phyloP scores from a whole-genome alignment of 2,888 invertebrate genomes.

The Tipula vernalis region DNA sequence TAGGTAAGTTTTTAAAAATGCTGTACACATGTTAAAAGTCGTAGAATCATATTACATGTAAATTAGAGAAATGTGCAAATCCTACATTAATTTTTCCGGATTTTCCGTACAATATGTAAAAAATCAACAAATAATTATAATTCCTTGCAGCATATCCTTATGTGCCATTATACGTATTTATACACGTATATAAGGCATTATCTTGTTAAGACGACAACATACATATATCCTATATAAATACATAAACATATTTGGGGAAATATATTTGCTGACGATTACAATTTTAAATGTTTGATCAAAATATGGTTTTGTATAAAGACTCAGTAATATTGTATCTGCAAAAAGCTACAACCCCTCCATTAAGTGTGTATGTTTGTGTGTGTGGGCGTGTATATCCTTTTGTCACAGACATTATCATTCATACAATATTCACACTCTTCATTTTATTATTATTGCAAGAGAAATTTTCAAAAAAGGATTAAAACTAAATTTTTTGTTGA shows the following conservation, averaged over 20 bases:
- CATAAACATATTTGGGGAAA: not conserved
- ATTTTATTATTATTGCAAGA: not conserved
- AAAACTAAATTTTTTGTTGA: not conserved
- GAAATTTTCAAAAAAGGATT: not conserved
- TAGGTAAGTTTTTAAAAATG: not conserved
- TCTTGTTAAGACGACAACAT: not conserved
- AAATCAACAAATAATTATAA: not conserved
- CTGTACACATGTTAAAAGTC: not conserved
- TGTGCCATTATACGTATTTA: not conserved
- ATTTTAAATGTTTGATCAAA: not conserved
- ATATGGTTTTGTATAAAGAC: not conserved
- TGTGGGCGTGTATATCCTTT: not conserved
- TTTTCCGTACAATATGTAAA: not conserved
- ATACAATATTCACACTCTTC: not conserved
- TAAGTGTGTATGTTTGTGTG: not conserved
- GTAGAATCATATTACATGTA: not conserved
- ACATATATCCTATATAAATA: not conserved
- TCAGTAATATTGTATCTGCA: not conserved
- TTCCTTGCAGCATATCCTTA: not conserved
- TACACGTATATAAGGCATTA: not conserved
- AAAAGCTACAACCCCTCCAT: not conserved
- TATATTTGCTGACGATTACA: not conserved
- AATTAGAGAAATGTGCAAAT: not conserved
- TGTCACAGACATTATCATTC: not conserved
- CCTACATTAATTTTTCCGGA: not conserved